Base-by-base conservation (phyloP, 2,888 invertebrate genomes). In the Athetis lepigone region DNA sequence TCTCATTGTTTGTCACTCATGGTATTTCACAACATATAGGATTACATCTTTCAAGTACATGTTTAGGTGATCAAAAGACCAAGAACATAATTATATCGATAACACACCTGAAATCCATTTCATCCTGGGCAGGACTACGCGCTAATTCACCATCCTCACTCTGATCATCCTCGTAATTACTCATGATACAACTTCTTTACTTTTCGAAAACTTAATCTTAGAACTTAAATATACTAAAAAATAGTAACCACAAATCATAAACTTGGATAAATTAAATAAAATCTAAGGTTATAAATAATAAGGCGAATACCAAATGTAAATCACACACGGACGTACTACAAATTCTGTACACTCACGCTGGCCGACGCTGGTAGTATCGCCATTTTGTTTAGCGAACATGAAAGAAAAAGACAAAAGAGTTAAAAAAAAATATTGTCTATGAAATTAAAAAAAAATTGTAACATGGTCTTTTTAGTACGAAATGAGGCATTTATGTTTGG, bases 71-170 rank as follows among this genome's bases (percentile, higher is more conserved):
- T 39, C 9, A 6, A 16, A 13, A 13, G 16, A 16, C 27, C 9
- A 49, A 23, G 13, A 46, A 18, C 18, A 16, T 29, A 33, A 19
- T 18, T 42, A 8, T 18, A 1, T 33, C 23, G 16, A 25, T 25
- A 18, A 75, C 79, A 68, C 88, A 95, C 93, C 94, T 95, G 79
- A 95, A 94, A 91, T 94, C 95, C 92, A 94, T 95, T 90, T 96
- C 95, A 87, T 96, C 95, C 86, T 95, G 90, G 77, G 95, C 90
- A 79, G 98, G 97, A 89, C 97, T 98, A 85, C 97, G 97, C 81
- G 96, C 96, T 88, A 98, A 95, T 96, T 98, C 98, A 77, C 98
- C 98, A 92, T 98, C 98, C 93, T 98, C 98, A 90, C 97, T 97
- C 94, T 97, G 97, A 86, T 97, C 97, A 87, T 97, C 97, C 67